Base-by-base conservation (phyloP, 2,888 invertebrate genomes). In the Teleiodes luculella region DNA sequence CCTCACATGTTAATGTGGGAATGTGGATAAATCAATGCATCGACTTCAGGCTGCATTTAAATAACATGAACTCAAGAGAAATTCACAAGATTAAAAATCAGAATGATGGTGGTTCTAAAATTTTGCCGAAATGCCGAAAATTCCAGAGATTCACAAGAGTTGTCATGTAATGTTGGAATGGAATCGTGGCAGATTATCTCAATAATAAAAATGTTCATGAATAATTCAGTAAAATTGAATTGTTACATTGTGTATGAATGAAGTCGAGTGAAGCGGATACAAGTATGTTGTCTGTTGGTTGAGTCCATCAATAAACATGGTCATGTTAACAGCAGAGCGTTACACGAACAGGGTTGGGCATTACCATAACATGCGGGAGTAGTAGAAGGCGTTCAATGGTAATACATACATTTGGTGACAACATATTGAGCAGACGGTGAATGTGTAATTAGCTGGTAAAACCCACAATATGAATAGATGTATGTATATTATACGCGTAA, bases 271-370 rank as follows among this genome's bases (percentile, higher is more conserved):
- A 39, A 64, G 55, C 54, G 56, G 50, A 60, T 57, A 54, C 53
- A 62, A 51, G 54, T 58, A 62, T 54, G 52, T 55, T 53, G 46
- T 47, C 48, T 53, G 57, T 49, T 41, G 36, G 57, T 49, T 41
- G 36, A 28, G 58, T 56, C 56, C 60, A 62, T 64, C 55, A 57
- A 63, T 63, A 63, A 57, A 63, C 62, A 62, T 60, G 55, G 56
- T 54, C 53, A 45, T 59, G 62, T 58, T 57, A 57, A 53, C 60
- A 58, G 36, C 51, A 56, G 59, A 36, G 52, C 55, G 56, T 54
- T 30, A 47, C 47, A 41, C 41, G 36, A 10, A 13, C 28, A 41
- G 30, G 45, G 28, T 28, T 24, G 33, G 43, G 31, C 3, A 56
- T 53, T 56, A 56, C 16, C 56, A 56, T 56, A 56, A 46, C 48